Conservation (phyloP, 2,113 vertebrate species). For the Balaenoptera acutorostrata region DNA sequence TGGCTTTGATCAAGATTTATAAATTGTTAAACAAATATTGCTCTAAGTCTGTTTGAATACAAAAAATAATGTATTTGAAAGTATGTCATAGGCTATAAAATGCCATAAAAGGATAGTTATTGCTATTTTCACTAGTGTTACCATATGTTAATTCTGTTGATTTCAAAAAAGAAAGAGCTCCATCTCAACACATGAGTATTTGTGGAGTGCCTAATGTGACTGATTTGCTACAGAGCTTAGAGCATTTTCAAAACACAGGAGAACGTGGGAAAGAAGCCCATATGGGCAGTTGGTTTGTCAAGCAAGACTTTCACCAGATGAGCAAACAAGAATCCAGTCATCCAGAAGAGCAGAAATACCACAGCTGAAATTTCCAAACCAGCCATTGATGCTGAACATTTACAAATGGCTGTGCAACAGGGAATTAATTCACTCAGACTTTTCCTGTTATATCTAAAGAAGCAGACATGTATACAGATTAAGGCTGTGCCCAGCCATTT, state of each 20-base stretch:
- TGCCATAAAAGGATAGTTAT: background rate
- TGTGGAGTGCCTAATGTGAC: background rate
- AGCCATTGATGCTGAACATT: background rate
- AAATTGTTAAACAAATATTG: background rate
- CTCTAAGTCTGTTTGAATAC: background rate
- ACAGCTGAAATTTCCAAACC: constrained; percentile 10
- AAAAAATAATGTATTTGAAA: background rate
- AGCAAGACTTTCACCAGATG: constrained; percentile 9
- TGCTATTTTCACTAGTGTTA: background rate
- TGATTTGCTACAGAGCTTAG: background rate
- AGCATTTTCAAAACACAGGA: background rate
- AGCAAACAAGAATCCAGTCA: constrained; percentile 22
- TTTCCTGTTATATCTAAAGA: background rate
- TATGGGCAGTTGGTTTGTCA: background rate
- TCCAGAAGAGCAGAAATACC: background rate
- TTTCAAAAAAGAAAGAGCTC: background rate
- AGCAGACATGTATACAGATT: background rate
- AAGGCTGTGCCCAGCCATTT: background rate
- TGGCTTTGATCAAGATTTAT: background rate
- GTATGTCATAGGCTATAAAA: background rate
- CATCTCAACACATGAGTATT: background rate
- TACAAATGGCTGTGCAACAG: background rate
- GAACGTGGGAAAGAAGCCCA: background rate
- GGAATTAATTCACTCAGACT: background rate
- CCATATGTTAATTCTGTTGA: background rate